Conservation (phyloP, 2,113 vertebrate species). For the Chamaetylas fuelleborni region DNA sequence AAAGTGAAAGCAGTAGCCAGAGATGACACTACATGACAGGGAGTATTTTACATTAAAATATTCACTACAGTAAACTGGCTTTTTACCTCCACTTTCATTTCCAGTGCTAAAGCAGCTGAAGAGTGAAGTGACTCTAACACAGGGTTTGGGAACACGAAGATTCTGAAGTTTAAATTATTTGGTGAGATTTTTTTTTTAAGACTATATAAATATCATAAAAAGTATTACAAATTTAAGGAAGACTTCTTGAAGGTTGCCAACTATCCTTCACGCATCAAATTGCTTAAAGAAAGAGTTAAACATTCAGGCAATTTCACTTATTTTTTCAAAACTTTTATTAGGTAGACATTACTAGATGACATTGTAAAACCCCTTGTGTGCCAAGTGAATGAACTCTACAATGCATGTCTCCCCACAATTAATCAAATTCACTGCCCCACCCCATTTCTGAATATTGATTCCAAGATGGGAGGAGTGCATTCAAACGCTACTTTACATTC, state of each 20-base stretch:
- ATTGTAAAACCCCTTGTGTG: constrained; percentile 20
- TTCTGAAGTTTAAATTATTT: neutral
- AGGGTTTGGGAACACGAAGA: neutral
- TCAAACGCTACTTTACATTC: neutral
- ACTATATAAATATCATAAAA: neutral
- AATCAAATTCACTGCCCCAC: neutral
- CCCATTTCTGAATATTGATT: neutral
- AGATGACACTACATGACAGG: neutral
- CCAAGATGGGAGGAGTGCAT: neutral
- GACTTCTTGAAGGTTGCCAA: neutral
- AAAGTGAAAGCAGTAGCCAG: neutral
- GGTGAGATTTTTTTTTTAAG: neutral
- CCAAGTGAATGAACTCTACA: constrained; percentile 42
- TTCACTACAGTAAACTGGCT: neutral
- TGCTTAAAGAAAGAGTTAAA: neutral
- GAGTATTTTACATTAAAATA: neutral
- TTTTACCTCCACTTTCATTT: neutral
- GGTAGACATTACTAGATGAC: constrained; percentile 48
- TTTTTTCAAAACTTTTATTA: constrained; percentile 74
- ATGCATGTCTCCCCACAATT: neutral
- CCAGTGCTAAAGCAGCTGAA: neutral
- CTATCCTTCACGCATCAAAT: neutral
- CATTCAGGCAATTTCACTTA: constrained; percentile 32
- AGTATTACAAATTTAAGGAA: neutral
- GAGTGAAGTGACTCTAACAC: neutral